Base-by-base conservation (phyloP, 2,888 invertebrate genomes). In the Mythimna impura region DNA sequence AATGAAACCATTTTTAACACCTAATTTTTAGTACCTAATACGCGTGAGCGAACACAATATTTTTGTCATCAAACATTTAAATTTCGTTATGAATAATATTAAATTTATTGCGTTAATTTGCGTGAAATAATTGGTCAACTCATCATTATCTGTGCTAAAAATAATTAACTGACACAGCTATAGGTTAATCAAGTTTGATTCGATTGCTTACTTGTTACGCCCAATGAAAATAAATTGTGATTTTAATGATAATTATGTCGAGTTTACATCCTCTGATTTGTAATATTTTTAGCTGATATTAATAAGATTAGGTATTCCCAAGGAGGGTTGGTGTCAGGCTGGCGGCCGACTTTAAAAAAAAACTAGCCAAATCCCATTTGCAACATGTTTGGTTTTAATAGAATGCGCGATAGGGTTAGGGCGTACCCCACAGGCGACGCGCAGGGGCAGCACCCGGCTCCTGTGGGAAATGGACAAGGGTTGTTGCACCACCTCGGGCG, bases 111-210 rank as follows among this genome's bases (percentile, higher is more conserved):
- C 52, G 22, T 66, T 76, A 66, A 73, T 73, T 73, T 70, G 10
- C 25, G 8, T 43, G 47, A 55, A 75, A 67, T 79, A 68, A 79
- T 76, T 68, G 57, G 61, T 43, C 9, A 30, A 22, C 22, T 63
- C 25, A 6, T 62, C 60, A 79, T 73, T 69, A 72, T 68, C 30
- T 52, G 47, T 34, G 40, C 25, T 71, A 62, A 76, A 71, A 82
- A 64, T 76, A 82, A 82, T 82, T 79, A 50, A 60, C 12, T 66
- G 40, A 36, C 9, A 36, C 36, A 36, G 50, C 30, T 57, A 22
- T 82, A 55, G 47, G 30, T 55, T 66, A 67, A 78, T 80, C 43
- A 60, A 60, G 65, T 66, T 40, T 61, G 57, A 70, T 80, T 68
- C 52, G 66, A 71, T 73, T 72, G 72, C 22, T 22, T 25, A 58